Evolutionary conservation across 2,113 vertebrate genomes (phyloP).

Genomic region (Girardinichthys multiradiatus): DNA sequence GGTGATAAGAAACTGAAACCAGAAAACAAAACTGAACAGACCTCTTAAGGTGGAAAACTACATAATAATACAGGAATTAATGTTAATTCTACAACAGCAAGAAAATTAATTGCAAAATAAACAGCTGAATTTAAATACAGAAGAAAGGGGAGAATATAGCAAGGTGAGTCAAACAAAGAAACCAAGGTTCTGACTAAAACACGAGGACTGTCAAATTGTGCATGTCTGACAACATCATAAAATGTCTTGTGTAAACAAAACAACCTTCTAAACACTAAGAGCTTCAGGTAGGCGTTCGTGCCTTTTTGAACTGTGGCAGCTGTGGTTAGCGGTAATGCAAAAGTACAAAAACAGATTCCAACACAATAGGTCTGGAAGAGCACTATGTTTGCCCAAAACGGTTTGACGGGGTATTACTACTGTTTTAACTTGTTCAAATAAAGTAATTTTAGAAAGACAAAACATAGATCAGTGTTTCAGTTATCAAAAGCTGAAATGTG

Average conservation of each 20-base stretch:
- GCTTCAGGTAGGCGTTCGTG: neutral
- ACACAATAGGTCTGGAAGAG: neutral
- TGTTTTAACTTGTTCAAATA: neutral
- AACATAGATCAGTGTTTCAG: neutral
- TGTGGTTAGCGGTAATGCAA: neutral
- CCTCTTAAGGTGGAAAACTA: neutral
- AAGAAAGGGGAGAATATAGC: too few species aligned
- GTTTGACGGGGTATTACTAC: neutral
- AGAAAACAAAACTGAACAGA: neutral
- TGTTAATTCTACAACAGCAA: too few species aligned
- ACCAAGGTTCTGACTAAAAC: too few species aligned
- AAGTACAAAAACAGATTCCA: neutral
- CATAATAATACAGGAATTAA: neutral
- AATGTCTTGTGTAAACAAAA: too few species aligned
- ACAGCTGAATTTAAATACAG: neutral
- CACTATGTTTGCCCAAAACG: neutral
- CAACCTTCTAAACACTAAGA: too few species aligned
- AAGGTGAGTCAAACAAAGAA: too few species aligned
- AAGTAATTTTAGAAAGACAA: neutral
- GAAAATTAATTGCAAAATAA: neutral
- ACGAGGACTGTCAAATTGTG: too few species aligned
- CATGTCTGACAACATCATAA: too few species aligned
- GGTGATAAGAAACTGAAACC: neutral
- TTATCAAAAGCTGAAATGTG: neutral
- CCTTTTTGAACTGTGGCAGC: neutral